Evolutionary conservation across 2,797 vertebrate species (phyloP).

Genomic region (Myiotriccus ornatus): DNA sequence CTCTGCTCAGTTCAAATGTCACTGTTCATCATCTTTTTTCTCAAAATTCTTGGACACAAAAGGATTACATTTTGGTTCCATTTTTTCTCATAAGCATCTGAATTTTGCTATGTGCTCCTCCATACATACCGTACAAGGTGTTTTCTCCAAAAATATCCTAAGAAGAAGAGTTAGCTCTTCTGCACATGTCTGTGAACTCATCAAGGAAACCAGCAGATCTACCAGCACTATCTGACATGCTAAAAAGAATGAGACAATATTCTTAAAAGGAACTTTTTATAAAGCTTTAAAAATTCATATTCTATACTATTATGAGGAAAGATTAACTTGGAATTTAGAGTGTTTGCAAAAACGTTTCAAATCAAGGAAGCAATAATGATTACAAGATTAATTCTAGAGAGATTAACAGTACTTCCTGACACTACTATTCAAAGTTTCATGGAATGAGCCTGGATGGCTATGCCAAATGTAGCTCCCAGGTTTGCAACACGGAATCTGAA

Average conservation of each 20-base stretch:
- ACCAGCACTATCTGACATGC: slow-evolving; percentile 89
- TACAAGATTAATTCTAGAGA: not conserved
- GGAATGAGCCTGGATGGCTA: not conserved
- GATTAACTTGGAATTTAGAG: not conserved
- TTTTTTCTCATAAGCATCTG: not conserved
- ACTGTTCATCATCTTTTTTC: not conserved
- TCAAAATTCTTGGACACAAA: not conserved
- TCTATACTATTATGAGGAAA: not conserved
- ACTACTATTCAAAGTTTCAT: not conserved
- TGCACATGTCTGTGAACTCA: slow-evolving; percentile 88
- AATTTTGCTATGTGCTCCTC: not conserved
- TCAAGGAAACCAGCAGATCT: slow-evolving; percentile 91
- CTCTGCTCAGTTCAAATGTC: not conserved
- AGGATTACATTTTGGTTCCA: not conserved
- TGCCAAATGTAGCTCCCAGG: not conserved
- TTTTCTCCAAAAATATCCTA: slow-evolving; percentile 91
- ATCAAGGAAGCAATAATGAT: not conserved
- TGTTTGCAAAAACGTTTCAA: not conserved
- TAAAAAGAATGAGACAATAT: slow-evolving; percentile 55
- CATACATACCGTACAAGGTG: slow-evolving; percentile 88
- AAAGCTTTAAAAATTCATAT: not conserved
- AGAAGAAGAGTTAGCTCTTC: slow-evolving; percentile 92
- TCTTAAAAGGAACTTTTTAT: not conserved
- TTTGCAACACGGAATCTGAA: not conserved
- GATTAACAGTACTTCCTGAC: not conserved